phyloP scores from a whole-genome alignment of 2,113 vertebrate species.

The Elaphurus davidianus region DNA sequence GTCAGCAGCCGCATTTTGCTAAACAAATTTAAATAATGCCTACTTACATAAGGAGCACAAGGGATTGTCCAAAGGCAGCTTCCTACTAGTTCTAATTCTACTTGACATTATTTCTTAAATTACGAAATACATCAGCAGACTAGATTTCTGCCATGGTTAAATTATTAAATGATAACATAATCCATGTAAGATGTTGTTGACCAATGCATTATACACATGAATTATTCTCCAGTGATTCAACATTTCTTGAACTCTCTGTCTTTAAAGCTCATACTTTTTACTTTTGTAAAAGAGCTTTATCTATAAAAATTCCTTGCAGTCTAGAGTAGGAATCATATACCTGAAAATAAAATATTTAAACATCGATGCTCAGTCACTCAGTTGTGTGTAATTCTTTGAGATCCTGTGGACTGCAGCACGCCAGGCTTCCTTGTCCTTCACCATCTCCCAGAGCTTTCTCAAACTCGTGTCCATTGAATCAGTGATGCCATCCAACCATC shows the following conservation, averaged over 20 bases:
- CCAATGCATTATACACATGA: not conserved
- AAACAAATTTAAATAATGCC: constrained; percentile 24
- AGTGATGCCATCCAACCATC: not conserved
- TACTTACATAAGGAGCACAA: not conserved
- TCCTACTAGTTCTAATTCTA: not conserved
- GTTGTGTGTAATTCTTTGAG: not conserved
- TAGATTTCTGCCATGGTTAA: not conserved
- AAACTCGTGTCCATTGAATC: not conserved
- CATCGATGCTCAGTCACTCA: not conserved
- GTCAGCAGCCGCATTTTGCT: not conserved
- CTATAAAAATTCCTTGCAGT: not conserved
- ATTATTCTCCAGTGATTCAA: not conserved
- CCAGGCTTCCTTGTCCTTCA: not conserved
- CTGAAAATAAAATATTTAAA: constrained; percentile 44
- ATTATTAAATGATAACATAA: not conserved
- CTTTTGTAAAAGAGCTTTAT: not conserved
- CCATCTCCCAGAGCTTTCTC: not conserved
- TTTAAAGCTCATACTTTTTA: not conserved
- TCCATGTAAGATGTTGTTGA: not conserved
- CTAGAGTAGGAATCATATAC: not conserved
- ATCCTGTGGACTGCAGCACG: not conserved
- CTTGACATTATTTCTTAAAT: not conserved
- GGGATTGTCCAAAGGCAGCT: not conserved
- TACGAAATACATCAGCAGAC: not conserved
- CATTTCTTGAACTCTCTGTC: not conserved